Percentiles rank a stretch among this genome's conserved stretches.
These are phyloP conservation scores for Silvanus unidentatus DNA, from an alignment of 2,888 invertebrate genomes.

Conservation along the genomic window DNA sequence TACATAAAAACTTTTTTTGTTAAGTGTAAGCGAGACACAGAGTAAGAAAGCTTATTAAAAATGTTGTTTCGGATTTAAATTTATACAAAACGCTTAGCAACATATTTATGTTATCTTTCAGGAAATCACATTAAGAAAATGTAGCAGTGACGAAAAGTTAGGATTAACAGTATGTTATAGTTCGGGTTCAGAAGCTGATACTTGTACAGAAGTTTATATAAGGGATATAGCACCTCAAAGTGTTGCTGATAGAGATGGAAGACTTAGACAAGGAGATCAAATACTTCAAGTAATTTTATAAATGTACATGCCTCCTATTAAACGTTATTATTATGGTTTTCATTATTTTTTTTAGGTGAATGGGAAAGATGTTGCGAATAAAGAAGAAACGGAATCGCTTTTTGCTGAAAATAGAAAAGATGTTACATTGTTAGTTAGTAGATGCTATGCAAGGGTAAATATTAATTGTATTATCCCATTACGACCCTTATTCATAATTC, in stretches of 20 bases:
- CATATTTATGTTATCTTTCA: conserved; percentile 33
- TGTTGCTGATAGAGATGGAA: conserved; percentile 55
- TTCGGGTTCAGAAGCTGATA: conserved; percentile 50
- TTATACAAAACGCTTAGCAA: too few relatives aligned
- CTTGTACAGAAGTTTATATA: conserved; percentile 59
- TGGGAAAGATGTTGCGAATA: conserved; percentile 55
- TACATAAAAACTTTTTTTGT: too few relatives aligned
- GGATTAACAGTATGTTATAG: conserved; percentile 66
- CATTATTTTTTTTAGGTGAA: conserved; percentile 44
- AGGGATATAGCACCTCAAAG: conserved; percentile 59
- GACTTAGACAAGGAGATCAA: conserved; percentile 57
- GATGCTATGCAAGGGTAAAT: conserved; percentile 52
- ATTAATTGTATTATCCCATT: neutral
- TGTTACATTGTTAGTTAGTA: conserved; percentile 56
- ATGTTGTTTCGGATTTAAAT: too few relatives aligned
- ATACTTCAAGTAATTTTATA: conserved; percentile 50
- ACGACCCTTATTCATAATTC: neutral
- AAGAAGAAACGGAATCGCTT: conserved; percentile 55
- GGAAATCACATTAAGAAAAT: conserved; percentile 61
- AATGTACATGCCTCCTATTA: neutral
- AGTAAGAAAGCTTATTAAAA: too few relatives aligned
- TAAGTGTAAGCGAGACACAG: too few relatives aligned
- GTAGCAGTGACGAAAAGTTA: conserved; percentile 54
- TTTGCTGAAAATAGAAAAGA: conserved; percentile 55
- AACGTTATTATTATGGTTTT: neutral